These are phyloP conservation scores for Botrylloides violaceus DNA, from an alignment of 23 tunicate species.

Conservation along the genomic window DNA sequence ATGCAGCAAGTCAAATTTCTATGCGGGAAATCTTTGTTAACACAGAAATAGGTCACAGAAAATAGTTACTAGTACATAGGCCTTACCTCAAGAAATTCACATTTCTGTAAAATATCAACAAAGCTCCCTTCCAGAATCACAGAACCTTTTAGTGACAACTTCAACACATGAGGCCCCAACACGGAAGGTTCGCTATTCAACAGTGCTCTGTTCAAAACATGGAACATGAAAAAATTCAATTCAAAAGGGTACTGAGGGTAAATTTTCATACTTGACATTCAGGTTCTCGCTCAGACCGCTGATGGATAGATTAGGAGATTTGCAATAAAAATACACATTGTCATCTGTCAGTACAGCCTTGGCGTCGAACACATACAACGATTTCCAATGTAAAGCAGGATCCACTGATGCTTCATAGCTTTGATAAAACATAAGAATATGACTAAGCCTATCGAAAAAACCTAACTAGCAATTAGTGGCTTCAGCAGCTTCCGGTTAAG, in stretches of 20 bases:
- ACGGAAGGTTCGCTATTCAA: constrained; percentile 1
- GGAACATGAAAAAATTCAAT: neutral
- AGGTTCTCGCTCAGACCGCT: constrained; percentile 4
- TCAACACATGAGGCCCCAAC: constrained; percentile 16
- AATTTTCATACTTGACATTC: neutral
- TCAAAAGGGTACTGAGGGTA: neutral
- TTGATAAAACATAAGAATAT: neutral
- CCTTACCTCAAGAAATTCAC: constrained; percentile 16
- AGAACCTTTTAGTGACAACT: constrained; percentile 4
- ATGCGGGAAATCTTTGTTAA: too few species aligned
- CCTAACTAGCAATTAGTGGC: too few species aligned
- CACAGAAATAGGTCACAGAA: too few species aligned
- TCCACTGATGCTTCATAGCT: constrained; percentile 14
- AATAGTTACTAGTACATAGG: too few species aligned
- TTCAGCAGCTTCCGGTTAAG: too few species aligned
- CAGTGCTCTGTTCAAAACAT: neutral
- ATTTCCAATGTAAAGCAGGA: constrained; percentile 7
- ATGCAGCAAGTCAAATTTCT: too few species aligned
- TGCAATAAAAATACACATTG: neutral
- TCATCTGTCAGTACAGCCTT: neutral
- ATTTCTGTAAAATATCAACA: constrained; percentile 12
- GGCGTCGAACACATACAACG: constrained; percentile 3
- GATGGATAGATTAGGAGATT: constrained; percentile 13
- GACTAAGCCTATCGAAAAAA: too few species aligned
- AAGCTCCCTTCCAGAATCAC: constrained; percentile 6